Conservation (phyloP, 2,888 invertebrate species). For the Caradrina kadenii region DNA sequence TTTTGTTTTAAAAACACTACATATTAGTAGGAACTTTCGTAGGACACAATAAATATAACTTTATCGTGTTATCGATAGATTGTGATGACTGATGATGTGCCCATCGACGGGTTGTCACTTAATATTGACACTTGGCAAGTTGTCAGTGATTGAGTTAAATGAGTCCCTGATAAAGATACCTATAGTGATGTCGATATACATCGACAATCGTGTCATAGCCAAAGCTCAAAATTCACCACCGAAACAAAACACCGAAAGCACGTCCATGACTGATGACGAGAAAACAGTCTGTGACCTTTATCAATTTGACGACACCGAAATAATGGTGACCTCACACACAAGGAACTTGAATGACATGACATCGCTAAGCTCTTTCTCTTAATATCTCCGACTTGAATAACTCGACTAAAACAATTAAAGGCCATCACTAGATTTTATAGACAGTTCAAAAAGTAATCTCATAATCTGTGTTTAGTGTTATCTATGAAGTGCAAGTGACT, state of each 20-base stretch:
- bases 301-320: no score
- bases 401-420: not conserved
- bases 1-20: conserved; percentile 3
- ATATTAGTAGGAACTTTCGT: conserved; percentile 2
- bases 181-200: not conserved
- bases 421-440: not conserved
- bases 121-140: not conserved
- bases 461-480: no score
- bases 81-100: not conserved
- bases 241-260: no score
- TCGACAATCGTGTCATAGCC: no score
- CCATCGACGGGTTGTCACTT: not conserved
- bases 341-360: no score
- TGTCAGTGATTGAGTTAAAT: no score
- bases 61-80: not conserved
- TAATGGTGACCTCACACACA: no score
- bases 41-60: not conserved
- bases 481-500: not conserved
- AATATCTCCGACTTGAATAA: no score
- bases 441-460: not conserved
- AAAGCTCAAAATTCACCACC: no score
- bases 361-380: no score
- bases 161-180: not conserved
- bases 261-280: no score
- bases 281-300: no score